Evolutionary conservation across 2,113 vertebrate genomes (phyloP), one percentile per base, ranked within the genome.

Genomic region (western clawed frog (Xenopus tropicalis)): DNA sequence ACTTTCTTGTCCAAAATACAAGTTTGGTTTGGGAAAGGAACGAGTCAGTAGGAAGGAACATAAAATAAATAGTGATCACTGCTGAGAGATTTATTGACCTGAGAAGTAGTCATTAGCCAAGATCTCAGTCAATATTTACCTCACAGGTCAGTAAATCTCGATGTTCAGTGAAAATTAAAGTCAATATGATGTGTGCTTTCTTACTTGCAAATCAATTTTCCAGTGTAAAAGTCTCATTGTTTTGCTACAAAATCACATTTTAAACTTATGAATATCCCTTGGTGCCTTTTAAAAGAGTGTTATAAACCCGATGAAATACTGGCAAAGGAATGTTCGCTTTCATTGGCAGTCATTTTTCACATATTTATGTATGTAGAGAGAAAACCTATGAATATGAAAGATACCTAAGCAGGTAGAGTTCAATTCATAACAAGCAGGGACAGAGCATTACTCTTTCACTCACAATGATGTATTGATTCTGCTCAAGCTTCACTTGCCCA

Each of bases 71-170:
- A 69, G 73, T 69, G 46, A 76, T 76, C 58, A 69, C 66, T 63
- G 59, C 59, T 76, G 73, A 76, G 73, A 76, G 73, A 76, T 76
- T 76, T 76, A 76, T 76, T 76, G 59, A 76, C 73, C 73, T 69
- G 73, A 76, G 73, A 76, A 76, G 73, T 63, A 69, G 73, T 76
- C 57, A 76, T 76, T 76, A 76, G 73, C 73, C 73, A 69, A 69
- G 66, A 67, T 76, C 73, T 76, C 66, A 76, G 73, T 76, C 73
- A 76, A 76, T 76, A 76, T 76, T 76, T 76, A 76, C 73, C 66
- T 76, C 73, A 76, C 73, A 76, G 66, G 68, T 76, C 73, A 76
- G 66, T 76, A 76, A 76, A 69, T 76, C 73, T 76, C 21, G 73
- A 76, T 76, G 66, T 76, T 76, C 73, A 54, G 66, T 76, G 73